These are phyloP conservation scores for Octodonta nipae DNA, from an alignment of 2,888 invertebrate genomes.

Conservation along the genomic window DNA sequence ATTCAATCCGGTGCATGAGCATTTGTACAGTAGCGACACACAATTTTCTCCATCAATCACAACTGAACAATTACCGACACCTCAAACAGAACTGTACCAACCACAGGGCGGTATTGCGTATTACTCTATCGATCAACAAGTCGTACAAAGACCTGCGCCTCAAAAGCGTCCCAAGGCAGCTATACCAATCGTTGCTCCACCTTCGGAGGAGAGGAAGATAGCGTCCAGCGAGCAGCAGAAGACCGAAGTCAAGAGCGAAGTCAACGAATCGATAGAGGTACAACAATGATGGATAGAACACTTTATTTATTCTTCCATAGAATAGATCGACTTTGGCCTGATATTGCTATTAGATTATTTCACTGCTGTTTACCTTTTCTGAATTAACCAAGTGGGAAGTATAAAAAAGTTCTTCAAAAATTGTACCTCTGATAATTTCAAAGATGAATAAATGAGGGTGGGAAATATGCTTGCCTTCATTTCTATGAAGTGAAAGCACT, in stretches of 20 bases:
- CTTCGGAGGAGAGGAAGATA: constrained; percentile 21
- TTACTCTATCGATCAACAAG: constrained; percentile 66
- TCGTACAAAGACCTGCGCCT: constrained; percentile 39
- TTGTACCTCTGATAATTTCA: too few relatives aligned
- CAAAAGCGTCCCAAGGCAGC: constrained; percentile 64
- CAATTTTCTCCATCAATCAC: too few relatives aligned
- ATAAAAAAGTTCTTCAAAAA: too few relatives aligned
- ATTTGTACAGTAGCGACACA: too few relatives aligned
- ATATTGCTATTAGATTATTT: too few relatives aligned
- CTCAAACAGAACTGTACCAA: constrained; percentile 45
- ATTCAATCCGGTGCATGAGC: constrained; percentile 32
- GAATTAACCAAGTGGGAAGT: too few relatives aligned
- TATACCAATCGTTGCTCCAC: constrained; percentile 67
- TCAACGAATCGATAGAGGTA: constrained; percentile 4
- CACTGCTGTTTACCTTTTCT: too few relatives aligned
- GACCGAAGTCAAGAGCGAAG: constrained; percentile 2
- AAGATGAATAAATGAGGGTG: too few relatives aligned
- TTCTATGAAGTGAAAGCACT: too few relatives aligned
- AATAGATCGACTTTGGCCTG: too few relatives aligned
- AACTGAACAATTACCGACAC: too few relatives aligned
- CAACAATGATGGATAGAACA: constrained; percentile 4
- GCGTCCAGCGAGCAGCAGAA: constrained; percentile 2
- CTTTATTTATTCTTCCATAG: background rate
- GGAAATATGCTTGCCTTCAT: too few relatives aligned
- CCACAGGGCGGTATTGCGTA: constrained; percentile 68